Evolutionary conservation across 2,113 vertebrate genomes (phyloP), one percentile per base, ranked within the genome.

Genomic region (Odontophorus gujanensis): DNA sequence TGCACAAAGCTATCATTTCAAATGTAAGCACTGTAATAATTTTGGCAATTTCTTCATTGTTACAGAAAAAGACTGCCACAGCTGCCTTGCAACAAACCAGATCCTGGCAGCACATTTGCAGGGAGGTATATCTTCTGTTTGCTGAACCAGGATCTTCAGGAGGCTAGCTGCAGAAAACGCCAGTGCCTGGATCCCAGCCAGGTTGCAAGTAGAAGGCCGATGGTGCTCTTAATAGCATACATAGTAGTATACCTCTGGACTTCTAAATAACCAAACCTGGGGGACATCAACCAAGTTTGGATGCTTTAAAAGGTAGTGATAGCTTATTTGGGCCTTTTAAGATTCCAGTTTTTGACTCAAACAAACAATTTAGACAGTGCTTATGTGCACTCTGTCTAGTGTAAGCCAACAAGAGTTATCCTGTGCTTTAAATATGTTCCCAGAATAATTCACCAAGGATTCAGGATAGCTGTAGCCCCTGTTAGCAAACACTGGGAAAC

Each of bases 51-150:
- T 38, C 53, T n/a, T 75, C 51, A 57, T 2, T 1, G 1, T 48
- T 40, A 80, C 73, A 86, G 42, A 22, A 50, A 24, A 71, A 21
- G 5, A 15, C 6, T 55, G 45, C n/a, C 24, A 38, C 1, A 1
- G 55, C 42, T 63, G 42, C 38, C 50, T 3, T 40, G 34, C 32
- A 47, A 59, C 0, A 0, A 59, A 36, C 5, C 53, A 22, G 32
- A 42, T 32, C 22, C 18, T 38, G 38, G 51, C 30, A 81, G 30
- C 28, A 50, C 0, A 1, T 28, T 18, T 45, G 50, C 40, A 88
- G n/a, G 51, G 26, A 13, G 0, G 1, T n/a, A 65, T 0, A 0
- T 36, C 26, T 7, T 68, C 55, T 66, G 34, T 22, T 5, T 77
- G 47, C 10, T 51, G 40, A 69, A 77, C 26, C 12, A 74, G 26